Base-by-base conservation (phyloP, 2,797 vertebrate genomes). In the Danionella dracula region DNA sequence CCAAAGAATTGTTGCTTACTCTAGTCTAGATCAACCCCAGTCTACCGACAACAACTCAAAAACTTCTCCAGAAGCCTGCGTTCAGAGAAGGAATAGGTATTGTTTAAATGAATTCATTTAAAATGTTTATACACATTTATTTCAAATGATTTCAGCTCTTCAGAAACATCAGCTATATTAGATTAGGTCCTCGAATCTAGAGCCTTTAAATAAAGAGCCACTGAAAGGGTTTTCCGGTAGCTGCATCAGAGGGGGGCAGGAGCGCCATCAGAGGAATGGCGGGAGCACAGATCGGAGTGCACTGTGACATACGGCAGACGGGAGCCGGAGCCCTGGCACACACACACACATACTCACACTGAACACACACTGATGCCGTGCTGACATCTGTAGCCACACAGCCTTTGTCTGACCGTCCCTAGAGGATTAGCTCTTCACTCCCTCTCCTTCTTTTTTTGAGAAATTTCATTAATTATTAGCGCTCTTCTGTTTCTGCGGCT, bases 251-350 rank as follows among this genome's bases (percentile, higher is more conserved):
- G 72, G 48, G 71, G 56, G 40, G 71, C 72, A 76, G 70, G 66
- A 60, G 20, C 51, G 70, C 70, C 29, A 37, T 76, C 65, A 79
- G 75, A 2, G 63, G 81, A 76, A 51, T 56, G 1, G 20, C 41
- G 61, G 64, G 67, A 67, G 55, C 19, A 76, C 78, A 79, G 79
- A 76, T 63, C 70, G 86, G 81, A 68, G 76, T 81, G 84, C 84
- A 81, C 88, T 87, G 88, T 89, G 88, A 76, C 93, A 96, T 93
- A 93, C 94, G 94, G 92, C 88, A 90, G 91, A 94, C 89, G 87
- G 81, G 86, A 75, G 78, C 87, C 91, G 89, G 88, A 85, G 84
- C 87, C 84, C 76, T 88, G 91, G 86, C 85, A 87, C 82, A 27
- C 23, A 27, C n/a, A n/a, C 23, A 27, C 71, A 78, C 82, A 72